Evolutionary conservation across 2,797 vertebrate genomes (phyloP).

Genomic region (Amblyraja radiata): DNA sequence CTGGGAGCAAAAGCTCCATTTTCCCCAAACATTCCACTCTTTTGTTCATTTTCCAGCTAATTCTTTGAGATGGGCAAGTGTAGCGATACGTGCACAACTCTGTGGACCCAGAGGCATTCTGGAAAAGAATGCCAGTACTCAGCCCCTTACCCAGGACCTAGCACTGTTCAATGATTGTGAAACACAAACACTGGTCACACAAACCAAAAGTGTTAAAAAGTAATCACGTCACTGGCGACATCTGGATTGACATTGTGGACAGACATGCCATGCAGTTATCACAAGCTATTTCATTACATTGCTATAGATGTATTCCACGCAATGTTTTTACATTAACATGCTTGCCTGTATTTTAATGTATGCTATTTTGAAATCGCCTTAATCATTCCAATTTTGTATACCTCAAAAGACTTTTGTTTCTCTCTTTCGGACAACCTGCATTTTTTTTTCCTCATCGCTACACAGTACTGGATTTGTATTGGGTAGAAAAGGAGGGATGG

Average conservation of each 20-base stretch:
- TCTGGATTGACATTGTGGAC: not conserved
- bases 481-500: slow-evolving; percentile 28
- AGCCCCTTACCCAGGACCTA: slow-evolving; percentile 23
- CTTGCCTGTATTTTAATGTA: slow-evolving; percentile 28
- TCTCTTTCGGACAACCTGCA: slow-evolving; percentile 48
- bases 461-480: slow-evolving; percentile 30
- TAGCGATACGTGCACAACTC: not conserved
- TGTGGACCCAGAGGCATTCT: too few relatives aligned
- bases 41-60: slow-evolving; percentile 29
- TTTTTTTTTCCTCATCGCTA: slow-evolving; percentile 26
- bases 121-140: slow-evolving; percentile 3
- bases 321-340: not conserved
- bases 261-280: not conserved
- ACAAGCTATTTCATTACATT: not conserved
- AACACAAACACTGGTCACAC: not conserved
- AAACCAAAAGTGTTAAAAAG: not conserved
- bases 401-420: slow-evolving; percentile 67
- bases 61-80: slow-evolving; percentile 12
- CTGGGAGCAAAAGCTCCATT: slow-evolving; percentile 36
- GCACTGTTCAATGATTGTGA: slow-evolving; percentile 28
- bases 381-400: slow-evolving; percentile 87
- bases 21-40: slow-evolving; percentile 36
- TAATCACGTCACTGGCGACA: not conserved
- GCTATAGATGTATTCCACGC: not conserved
- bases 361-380: slow-evolving; percentile 71